These are phyloP conservation scores for Eubasilissa splendida DNA, from an alignment of 2,888 invertebrate genomes.

Conservation along the genomic window DNA sequence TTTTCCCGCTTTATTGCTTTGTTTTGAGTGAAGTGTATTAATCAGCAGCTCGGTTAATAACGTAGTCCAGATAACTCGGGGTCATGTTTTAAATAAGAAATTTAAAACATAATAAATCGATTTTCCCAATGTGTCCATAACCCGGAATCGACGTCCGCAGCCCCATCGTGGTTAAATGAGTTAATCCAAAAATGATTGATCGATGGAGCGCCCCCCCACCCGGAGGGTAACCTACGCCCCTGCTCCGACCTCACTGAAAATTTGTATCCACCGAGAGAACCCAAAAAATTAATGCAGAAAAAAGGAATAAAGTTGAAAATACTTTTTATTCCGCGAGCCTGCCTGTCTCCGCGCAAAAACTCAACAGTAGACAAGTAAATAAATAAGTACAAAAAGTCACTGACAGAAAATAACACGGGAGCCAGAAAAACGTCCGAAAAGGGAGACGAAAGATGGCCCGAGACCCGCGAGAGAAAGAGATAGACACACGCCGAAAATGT, in stretches of 20 bases:
- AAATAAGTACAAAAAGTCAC: conserved; percentile 45
- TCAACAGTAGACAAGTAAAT: conserved; percentile 48
- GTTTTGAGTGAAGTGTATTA: too few relatives aligned
- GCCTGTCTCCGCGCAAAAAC: conserved; percentile 33
- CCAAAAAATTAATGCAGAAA: conserved; percentile 7
- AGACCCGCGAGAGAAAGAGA: conserved; percentile 32
- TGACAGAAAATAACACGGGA: conserved; percentile 49
- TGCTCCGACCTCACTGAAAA: not conserved
- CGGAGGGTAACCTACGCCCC: conserved; percentile 9
- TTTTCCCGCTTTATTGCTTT: too few relatives aligned
- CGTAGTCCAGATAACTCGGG: not conserved
- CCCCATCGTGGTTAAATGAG: conserved; percentile 14
- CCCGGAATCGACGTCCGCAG: conserved; percentile 30
- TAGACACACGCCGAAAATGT: conserved; percentile 51
- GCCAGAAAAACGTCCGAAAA: conserved; percentile 44
- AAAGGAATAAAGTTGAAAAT: not conserved
- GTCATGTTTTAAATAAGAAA: conserved; percentile 19
- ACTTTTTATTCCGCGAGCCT: not conserved
- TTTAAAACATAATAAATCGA: conserved; percentile 28
- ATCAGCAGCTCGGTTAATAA: too few relatives aligned
- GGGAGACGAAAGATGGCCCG: conserved; percentile 28
- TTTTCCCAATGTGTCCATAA: conserved; percentile 33
- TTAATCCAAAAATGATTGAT: conserved; percentile 27
- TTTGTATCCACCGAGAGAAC: not conserved
- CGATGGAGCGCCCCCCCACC: not conserved